phyloP scores from a whole-genome alignment of 2,797 vertebrate species.

The Eremophila alpestris region DNA sequence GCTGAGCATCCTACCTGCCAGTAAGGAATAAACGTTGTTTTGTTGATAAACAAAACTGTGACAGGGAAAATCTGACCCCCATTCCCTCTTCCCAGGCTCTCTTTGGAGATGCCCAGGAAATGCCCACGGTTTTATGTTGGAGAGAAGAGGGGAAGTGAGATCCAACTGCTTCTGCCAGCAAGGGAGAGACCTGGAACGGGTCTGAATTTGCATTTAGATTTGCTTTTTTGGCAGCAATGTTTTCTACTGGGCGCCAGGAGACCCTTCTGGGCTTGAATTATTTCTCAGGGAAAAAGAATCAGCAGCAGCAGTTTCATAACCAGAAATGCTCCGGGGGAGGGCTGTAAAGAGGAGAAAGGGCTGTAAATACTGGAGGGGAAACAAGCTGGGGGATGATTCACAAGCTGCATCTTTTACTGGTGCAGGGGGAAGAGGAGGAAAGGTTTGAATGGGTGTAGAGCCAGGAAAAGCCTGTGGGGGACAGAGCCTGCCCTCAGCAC shows the following conservation, averaged over 20 bases:
- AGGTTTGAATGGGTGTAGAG: not conserved
- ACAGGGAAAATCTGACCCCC: not conserved
- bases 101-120: not conserved
- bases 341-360: not conserved
- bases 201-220: not conserved
- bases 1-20: not conserved
- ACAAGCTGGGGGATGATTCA: not conserved
- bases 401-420: not conserved
- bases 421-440: not conserved
- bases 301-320: not conserved
- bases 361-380: not conserved
- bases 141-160: not conserved
- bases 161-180: not conserved
- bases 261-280: not conserved
- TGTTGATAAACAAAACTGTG: not conserved
- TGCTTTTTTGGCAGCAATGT: not conserved
- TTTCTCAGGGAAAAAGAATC: not conserved
- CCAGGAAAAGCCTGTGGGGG: not conserved
- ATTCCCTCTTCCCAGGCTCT: not conserved
- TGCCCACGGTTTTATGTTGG: not conserved
- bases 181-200: not conserved
- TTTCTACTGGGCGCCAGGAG: not conserved
- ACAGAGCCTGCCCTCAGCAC: not conserved
- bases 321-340: not conserved
- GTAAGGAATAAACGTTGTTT: not conserved